Conservation (phyloP, 1,140 invertebrate genomes). For the Drosophila takahashii region DNA sequence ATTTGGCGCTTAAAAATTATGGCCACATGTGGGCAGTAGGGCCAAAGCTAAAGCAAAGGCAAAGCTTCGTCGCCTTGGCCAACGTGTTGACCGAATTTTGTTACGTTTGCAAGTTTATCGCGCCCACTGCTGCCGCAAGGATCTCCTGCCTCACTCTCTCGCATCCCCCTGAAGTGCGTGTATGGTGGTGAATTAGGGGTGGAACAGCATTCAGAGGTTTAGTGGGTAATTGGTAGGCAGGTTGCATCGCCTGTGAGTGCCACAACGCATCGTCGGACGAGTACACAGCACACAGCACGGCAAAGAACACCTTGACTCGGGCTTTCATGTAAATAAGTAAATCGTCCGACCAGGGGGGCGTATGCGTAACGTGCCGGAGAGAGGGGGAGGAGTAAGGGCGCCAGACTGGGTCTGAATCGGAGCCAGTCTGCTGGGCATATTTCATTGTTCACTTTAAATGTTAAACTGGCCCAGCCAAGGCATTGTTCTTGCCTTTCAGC, state of each 20-base stretch:
- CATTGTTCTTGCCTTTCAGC: constrained; percentile 41
- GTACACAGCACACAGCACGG: constrained; percentile 10
- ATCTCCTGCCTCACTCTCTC: constrained; percentile 4
- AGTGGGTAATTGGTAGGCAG: constrained; percentile 70
- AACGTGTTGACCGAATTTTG: constrained; percentile 76
- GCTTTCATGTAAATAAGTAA: constrained; percentile 68
- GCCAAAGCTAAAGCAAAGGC: constrained; percentile 38
- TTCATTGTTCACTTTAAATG: constrained; percentile 82
- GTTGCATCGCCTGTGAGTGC: constrained; percentile 41
- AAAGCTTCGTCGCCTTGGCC: constrained; percentile 36
- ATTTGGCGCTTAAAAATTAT: constrained; percentile 81
- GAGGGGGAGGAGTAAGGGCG: not conserved
- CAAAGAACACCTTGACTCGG: constrained; percentile 61
- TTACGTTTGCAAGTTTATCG: constrained; percentile 75
- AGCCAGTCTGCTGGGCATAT: constrained; percentile 58
- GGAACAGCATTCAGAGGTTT: not conserved
- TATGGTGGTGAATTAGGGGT: constrained; percentile 6
- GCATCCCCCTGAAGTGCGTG: constrained; percentile 3
- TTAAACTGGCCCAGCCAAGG: constrained; percentile 63
- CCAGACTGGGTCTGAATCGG: constrained; percentile 11
- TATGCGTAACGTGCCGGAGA: constrained; percentile 15
- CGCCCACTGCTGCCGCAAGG: constrained; percentile 55
- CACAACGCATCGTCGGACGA: constrained; percentile 31
- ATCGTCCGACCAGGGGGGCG: constrained; percentile 23
- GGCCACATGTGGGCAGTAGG: constrained; percentile 76